Evolutionary conservation across 2,888 invertebrate species (phyloP).

Genomic region (Malthinus seriepunctatus): DNA sequence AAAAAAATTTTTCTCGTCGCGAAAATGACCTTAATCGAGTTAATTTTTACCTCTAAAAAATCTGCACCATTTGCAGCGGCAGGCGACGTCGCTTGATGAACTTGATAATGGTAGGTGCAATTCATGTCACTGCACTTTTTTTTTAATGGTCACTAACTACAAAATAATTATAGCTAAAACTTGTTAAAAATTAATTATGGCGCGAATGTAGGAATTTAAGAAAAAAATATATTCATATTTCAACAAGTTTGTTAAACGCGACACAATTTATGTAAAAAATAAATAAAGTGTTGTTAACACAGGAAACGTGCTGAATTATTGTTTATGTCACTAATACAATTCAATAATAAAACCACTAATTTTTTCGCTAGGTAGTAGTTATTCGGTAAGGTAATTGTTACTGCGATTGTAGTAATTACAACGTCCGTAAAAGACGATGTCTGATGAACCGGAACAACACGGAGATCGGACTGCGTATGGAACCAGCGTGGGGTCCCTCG

Average conservation of each 20-base stretch:
- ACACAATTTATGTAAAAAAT: slow-evolving; percentile 8
- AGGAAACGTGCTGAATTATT: slow-evolving; percentile 26
- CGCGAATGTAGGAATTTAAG: slow-evolving; percentile 5
- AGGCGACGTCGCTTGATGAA: slow-evolving; percentile 46
- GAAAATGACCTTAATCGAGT: too few species aligned
- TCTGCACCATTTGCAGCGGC: slow-evolving; percentile 50
- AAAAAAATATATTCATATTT: slow-evolving; percentile 21
- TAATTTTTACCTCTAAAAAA: slow-evolving; percentile 48
- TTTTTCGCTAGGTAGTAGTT: slow-evolving; percentile 46
- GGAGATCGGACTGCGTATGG: slow-evolving; percentile 40
- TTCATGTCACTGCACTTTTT: slow-evolving; percentile 42
- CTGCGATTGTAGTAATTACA: slow-evolving; percentile 40
- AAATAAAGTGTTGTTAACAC: slow-evolving; percentile 7
- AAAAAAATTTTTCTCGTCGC: slow-evolving; percentile 5
- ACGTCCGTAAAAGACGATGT: slow-evolving; percentile 30
- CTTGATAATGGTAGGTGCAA: slow-evolving; percentile 52
- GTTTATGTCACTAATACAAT: slow-evolving; percentile 43
- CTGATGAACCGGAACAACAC: slow-evolving; percentile 44
- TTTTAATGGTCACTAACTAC: slow-evolving; percentile 19
- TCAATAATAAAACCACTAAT: slow-evolving; percentile 45
- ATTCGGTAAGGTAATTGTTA: slow-evolving; percentile 45
- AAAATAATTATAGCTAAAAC: slow-evolving; percentile 20
- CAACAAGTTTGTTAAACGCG: slow-evolving; percentile 14
- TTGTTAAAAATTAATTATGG: slow-evolving; percentile 14
- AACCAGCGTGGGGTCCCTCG: slow-evolving; percentile 38